Conservation (phyloP, 2,888 invertebrate genomes). For the Gisinianus flammeolus region DNA sequence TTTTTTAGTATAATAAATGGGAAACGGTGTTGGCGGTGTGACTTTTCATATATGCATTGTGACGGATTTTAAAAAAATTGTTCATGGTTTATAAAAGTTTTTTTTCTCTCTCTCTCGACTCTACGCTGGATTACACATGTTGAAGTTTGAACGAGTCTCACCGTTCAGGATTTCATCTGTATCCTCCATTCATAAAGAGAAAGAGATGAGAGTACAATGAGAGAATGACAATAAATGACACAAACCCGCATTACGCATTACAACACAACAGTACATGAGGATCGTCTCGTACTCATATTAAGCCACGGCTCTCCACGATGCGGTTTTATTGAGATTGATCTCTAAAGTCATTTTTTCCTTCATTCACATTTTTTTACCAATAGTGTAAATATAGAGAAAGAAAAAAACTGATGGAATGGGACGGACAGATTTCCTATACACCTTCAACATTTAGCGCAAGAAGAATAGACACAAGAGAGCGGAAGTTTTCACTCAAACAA, state of each 20-base stretch:
- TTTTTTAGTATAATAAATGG: no score
- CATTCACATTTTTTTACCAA: neutral
- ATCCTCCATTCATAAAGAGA: neutral
- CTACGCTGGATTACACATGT: neutral
- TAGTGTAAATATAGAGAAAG: neutral
- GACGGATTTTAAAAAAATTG: neutral
- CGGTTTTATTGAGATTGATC: conserved; percentile 39
- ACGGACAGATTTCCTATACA: neutral
- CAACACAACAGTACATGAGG: neutral
- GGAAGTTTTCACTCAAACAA: conserved; percentile 23
- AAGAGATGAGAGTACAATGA: neutral
- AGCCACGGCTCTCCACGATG: conserved; percentile 15
- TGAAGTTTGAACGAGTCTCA: neutral
- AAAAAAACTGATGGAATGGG: conserved; percentile 27
- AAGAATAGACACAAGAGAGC: conserved; percentile 24
- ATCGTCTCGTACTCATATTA: no score
- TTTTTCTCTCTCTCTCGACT: no score
- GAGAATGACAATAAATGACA: neutral
- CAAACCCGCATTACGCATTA: neutral
- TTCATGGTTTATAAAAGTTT: neutral
- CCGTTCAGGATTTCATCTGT: neutral
- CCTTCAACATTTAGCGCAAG: conserved; percentile 15
- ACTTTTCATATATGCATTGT: no score
- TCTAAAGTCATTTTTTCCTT: conserved; percentile 29
- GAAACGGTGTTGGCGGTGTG: no score